Conservation (phyloP, 92 coral and sea anemone genomes). For the Pocillopora grandis region DNA sequence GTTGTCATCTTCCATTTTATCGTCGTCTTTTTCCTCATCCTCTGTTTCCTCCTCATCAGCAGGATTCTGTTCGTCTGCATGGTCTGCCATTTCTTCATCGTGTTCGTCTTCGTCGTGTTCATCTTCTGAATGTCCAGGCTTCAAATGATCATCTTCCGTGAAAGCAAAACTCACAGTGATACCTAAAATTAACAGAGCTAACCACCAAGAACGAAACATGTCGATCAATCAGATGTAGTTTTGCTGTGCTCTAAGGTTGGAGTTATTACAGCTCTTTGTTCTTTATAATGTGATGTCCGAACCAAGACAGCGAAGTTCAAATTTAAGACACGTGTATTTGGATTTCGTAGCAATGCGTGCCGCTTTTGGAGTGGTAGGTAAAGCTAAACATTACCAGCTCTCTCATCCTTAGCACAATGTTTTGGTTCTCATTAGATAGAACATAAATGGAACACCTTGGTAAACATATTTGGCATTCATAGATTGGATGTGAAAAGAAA, state of each 20-base stretch:
- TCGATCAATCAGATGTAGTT: background rate
- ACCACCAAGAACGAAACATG: slow-evolving; percentile 42
- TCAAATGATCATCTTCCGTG: slow-evolving; percentile 24
- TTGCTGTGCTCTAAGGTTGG: background rate
- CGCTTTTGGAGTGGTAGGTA: slow-evolving; percentile 37
- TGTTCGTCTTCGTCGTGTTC: slow-evolving; percentile 51
- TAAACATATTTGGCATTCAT: slow-evolving; percentile 19
- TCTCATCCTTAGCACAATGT: background rate
- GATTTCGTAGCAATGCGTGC: slow-evolving; percentile 32
- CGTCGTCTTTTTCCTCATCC: slow-evolving; percentile 52
- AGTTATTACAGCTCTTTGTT: slow-evolving; percentile 14
- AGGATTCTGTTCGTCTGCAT: slow-evolving; percentile 48
- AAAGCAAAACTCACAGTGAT: background rate
- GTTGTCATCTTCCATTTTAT: slow-evolving; percentile 32
- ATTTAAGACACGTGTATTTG: slow-evolving; percentile 31
- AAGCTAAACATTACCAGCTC: slow-evolving; percentile 34
- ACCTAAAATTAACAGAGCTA: slow-evolving; percentile 19
- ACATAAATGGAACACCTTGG: background rate
- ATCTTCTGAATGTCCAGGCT: slow-evolving; percentile 44
- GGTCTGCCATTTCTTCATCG: slow-evolving; percentile 47
- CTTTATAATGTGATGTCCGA: background rate
- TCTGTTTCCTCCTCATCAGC: slow-evolving; percentile 50
- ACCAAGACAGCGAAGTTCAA: slow-evolving; percentile 22
- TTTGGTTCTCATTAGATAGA: background rate
- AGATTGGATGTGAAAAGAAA: slow-evolving; percentile 13